A percentile compares a stretch with the other conserved stretches of the same genome.
These are phyloP conservation scores for Tachystola acroxantha DNA, from an alignment of 2,888 invertebrate species.

Conservation along the genomic window DNA sequence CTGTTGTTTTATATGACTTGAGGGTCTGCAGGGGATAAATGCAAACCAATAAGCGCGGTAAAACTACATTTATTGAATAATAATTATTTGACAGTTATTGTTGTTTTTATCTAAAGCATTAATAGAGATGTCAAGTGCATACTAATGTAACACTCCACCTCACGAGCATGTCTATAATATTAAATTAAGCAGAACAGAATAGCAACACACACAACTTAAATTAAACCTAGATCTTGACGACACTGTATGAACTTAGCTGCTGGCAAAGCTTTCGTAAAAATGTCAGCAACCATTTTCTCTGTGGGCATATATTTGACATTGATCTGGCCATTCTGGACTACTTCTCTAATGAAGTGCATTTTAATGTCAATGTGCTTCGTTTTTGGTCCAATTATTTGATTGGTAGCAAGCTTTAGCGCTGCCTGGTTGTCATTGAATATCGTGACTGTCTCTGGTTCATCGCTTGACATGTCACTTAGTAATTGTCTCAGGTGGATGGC, in stretches of 20 bases:
- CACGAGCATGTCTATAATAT: too few species aligned
- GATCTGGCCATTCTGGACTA: neutral
- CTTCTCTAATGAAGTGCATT: constrained; percentile 2
- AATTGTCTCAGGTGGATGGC: constrained; percentile 10
- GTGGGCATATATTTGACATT: neutral
- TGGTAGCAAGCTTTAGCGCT: neutral
- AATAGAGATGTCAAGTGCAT: too few species aligned
- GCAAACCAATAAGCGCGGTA: too few species aligned
- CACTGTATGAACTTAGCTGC: neutral
- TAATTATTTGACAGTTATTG: too few species aligned
- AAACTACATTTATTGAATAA: too few species aligned
- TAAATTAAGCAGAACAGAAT: too few species aligned
- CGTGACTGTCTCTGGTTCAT: neutral
- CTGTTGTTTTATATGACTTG: too few species aligned
- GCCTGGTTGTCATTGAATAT: constrained; percentile 4
- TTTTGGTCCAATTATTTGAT: neutral
- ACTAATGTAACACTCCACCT: too few species aligned
- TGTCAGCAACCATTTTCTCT: constrained; percentile 3
- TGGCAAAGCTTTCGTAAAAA: constrained; percentile 2
- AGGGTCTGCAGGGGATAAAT: too few species aligned
- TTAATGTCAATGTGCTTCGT: constrained; percentile 4
- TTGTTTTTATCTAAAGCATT: too few species aligned
- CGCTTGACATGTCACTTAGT: neutral
- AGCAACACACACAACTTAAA: too few species aligned
- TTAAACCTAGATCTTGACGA: too few species aligned